A percentile compares a stretch with the other conserved stretches of the same genome.
Conservation (phyloP, 2,113 vertebrate species). For the Pseudorhombus dupliciocellatus region DNA sequence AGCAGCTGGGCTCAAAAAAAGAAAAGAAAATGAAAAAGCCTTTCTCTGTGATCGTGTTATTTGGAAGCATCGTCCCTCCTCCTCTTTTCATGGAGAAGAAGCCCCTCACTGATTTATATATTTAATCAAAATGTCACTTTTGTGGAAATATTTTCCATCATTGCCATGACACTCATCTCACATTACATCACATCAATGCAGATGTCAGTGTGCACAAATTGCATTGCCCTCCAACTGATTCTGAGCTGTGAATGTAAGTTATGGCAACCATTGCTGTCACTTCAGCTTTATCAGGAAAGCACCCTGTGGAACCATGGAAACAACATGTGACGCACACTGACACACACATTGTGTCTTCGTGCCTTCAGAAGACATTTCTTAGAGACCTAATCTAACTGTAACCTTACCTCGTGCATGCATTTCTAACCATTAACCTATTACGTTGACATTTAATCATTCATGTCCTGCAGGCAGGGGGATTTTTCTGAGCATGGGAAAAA, state of each 20-base stretch:
- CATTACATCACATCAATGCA: slow-evolving; percentile 79
- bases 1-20: slow-evolving; percentile 11
- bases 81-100: slow-evolving; percentile 10
- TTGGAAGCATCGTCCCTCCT: slow-evolving; percentile 33
- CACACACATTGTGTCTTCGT: not conserved
- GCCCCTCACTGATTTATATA: slow-evolving; percentile 27
- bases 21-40: slow-evolving; percentile 1
- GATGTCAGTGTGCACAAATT: slow-evolving; percentile 77
- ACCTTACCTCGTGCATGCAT: not conserved
- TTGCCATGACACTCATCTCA: slow-evolving; percentile 69
- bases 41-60: slow-evolving; percentile 45
- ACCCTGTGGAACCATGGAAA: slow-evolving; percentile 71
- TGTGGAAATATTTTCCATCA: slow-evolving; percentile 68
- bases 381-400: not conserved
- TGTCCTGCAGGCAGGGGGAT: not conserved
- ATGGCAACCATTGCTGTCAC: slow-evolving; percentile 77
- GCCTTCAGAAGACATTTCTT: not conserved
- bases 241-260: slow-evolving; percentile 76
- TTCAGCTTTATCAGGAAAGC: slow-evolving; percentile 70
- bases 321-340: slow-evolving; percentile 64
- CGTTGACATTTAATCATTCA: not conserved
- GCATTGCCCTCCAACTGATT: slow-evolving; percentile 75
- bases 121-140: slow-evolving; percentile 70
- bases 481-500: not conserved
- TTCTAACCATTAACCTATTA: not conserved